Conservation (phyloP, 1,140 invertebrate species). For the Diuraphis noxia region DNA sequence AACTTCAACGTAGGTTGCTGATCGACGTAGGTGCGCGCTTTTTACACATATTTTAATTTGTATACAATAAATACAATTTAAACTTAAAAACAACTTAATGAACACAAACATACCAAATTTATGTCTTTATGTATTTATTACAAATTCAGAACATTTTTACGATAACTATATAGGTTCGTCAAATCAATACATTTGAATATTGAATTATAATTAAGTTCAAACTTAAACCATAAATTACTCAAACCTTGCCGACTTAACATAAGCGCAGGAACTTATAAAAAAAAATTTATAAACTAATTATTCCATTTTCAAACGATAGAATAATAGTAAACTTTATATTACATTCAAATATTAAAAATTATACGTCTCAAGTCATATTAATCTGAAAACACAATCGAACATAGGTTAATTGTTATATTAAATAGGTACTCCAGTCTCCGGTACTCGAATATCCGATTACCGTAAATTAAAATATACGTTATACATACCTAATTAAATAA, state of each 20-base stretch:
- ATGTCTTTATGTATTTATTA: not conserved
- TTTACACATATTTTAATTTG: not conserved
- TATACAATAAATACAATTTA: not conserved
- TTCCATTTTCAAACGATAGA: not conserved
- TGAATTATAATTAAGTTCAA: no score
- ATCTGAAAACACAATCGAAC: not conserved
- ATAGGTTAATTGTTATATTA: not conserved
- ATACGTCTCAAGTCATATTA: not conserved
- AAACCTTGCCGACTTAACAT: not conserved
- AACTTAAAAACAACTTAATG: not conserved
- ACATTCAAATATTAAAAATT: not conserved
- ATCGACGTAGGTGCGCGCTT: not conserved
- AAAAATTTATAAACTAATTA: not conserved
- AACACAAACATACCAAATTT: no score
- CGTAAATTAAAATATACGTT: not conserved
- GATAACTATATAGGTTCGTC: not conserved
- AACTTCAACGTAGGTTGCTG: not conserved
- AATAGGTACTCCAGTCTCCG: no score
- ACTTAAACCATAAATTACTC: not conserved
- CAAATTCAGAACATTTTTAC: not conserved
- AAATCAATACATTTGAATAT: not conserved
- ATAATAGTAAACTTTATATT: not conserved
- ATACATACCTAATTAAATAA: not conserved
- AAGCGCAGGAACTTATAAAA: not conserved
- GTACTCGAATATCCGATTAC: not conserved